Evolutionary conservation across 2,888 invertebrate genomes (phyloP), one percentile per base, ranked within the genome.

Genomic region (Plemyria rubiginata): DNA sequence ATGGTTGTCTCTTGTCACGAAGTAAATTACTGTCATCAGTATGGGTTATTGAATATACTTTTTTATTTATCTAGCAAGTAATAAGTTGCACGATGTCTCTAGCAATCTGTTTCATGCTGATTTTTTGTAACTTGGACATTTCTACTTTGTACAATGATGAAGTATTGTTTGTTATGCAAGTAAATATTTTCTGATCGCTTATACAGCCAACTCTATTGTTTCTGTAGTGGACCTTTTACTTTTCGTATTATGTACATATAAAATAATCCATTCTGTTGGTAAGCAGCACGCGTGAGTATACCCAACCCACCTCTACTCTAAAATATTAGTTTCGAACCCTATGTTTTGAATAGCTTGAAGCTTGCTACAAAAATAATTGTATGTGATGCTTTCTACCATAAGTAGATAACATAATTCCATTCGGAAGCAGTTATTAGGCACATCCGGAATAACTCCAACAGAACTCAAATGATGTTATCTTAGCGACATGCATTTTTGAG

Each of bases 21-120:
- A 67, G 65, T 66, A 68, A 72, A 68, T 66, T 62, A 61, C 63
- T 49, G 46, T 52, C 64, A 64, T 69, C 61, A 70, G 66, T 67
- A 75, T 74, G 67, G 66, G 68, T 66, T 68, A 67, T 70, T 70
- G 65, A 73, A 58, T 66, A 58, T 56, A 51, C 53, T 60, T 40
- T 56, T 64, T 56, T 64, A 28, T 49, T 60, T 55, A 51, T 46
- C 55, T 46, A 28, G 52, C 28, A 51, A 32, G 54, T 36, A 57
- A 60, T 53, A n/a, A 52, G 50, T 36, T 55, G 46, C 59, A 59
- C 43, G 54, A 52, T 45, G 53, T 60, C 38, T 32, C 28, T 40
- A 38, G 7, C 46, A 61, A 55, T 62, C 52, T 45, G 54, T 46
- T 56, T 48, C 41, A 13, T 51, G 40, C 49, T 9, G 13, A 40